phyloP scores from a whole-genome alignment of 1,140 invertebrate genomes.

The Oppia nitens region DNA sequence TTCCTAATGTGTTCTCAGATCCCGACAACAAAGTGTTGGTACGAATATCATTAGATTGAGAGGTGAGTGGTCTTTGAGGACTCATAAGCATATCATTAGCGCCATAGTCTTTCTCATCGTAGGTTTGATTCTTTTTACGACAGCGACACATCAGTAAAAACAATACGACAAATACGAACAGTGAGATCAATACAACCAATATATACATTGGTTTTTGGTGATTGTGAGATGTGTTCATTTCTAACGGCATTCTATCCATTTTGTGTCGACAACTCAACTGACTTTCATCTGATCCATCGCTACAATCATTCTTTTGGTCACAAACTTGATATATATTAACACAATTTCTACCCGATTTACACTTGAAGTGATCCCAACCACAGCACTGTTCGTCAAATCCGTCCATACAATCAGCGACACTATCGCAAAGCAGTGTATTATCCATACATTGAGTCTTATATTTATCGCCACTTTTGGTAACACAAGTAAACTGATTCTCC shows the following conservation, averaged over 20 bases:
- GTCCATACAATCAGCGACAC: constrained; percentile 85
- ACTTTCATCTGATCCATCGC: constrained; percentile 82
- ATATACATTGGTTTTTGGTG: not conserved
- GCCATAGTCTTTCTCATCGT: not conserved
- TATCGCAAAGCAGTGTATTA: constrained; percentile 84
- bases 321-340: constrained; percentile 46
- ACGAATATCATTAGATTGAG: not conserved
- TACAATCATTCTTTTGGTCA: constrained; percentile 70
- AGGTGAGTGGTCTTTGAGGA: not conserved
- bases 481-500: constrained; percentile 32
- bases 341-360: constrained; percentile 21
- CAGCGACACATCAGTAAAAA: constrained; percentile 3
- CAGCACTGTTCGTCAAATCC: constrained; percentile 64
- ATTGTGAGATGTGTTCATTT: not conserved
- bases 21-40: not conserved
- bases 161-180: not conserved
- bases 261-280: constrained; percentile 21
- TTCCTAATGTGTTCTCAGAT: not conserved
- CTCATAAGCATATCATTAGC: not conserved
- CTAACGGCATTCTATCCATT: not conserved
- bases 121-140: not conserved
- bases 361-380: constrained; percentile 27
- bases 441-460: constrained; percentile 56
- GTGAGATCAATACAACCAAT: not conserved
- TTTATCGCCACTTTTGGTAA: constrained; percentile 38